These are phyloP conservation scores for Nannospalax galili DNA, from an alignment of 2,113 vertebrate genomes.

Conservation along the genomic window DNA sequence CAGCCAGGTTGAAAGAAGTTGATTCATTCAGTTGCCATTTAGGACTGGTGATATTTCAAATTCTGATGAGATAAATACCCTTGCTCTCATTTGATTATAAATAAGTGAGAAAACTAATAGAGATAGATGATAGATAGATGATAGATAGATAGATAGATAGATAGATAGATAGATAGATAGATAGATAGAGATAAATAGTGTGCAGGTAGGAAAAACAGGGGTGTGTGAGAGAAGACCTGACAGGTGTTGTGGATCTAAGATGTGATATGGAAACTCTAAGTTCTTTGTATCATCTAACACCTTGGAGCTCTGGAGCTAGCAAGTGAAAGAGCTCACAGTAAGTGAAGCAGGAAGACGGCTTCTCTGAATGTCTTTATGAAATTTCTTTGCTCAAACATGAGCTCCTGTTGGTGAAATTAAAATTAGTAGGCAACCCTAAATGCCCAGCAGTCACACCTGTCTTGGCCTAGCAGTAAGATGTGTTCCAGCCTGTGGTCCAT, in stretches of 20 bases:
- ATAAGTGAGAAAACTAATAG: not conserved
- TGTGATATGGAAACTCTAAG: not conserved
- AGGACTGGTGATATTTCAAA: slow-evolving; percentile 10
- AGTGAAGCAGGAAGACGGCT: not conserved
- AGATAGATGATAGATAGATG: no score
- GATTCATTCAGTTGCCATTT: not conserved
- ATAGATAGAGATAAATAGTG: not conserved
- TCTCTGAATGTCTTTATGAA: slow-evolving; percentile 8
- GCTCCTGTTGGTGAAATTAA: not conserved
- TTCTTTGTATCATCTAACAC: not conserved
- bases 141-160: no score
- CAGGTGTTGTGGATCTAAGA: not conserved
- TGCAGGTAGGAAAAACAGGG: not conserved
- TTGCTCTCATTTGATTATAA: slow-evolving; percentile 1
- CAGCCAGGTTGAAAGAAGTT: not conserved
- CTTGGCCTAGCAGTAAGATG: not conserved
- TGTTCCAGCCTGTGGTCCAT: not conserved
- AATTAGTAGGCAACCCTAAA: not conserved
- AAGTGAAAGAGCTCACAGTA: not conserved
- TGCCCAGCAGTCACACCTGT: not conserved
- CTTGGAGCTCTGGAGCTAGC: not conserved
- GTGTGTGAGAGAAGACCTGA: not conserved
- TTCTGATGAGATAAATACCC: not conserved
- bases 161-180: no score
- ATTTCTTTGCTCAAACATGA: not conserved